phyloP scores from a whole-genome alignment of 1,140 invertebrate species.

The Drosophila busckii region DNA sequence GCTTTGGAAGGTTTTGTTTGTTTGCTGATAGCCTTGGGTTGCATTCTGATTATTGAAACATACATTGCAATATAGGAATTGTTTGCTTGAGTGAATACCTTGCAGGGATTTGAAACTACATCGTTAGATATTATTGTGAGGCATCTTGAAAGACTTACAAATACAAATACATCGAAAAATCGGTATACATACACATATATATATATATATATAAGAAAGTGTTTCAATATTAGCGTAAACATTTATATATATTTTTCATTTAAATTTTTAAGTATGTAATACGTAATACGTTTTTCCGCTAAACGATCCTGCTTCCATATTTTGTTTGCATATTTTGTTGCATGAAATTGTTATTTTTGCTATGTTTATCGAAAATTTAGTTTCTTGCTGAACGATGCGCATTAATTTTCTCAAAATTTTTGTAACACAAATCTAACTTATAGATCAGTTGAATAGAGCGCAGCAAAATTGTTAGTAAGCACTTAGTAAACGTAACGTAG shows the following conservation, averaged over 20 bases:
- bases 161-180: constrained; percentile 52
- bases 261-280: constrained; percentile 7
- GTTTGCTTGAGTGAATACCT: constrained; percentile 49
- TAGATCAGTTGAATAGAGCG: constrained; percentile 50
- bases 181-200: constrained; percentile 19
- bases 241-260: constrained; percentile 33
- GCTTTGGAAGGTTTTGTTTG: constrained; percentile 68
- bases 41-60: constrained; percentile 23
- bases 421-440: constrained; percentile 37
- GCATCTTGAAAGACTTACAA: constrained; percentile 60
- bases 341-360: constrained; percentile 37
- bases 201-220: constrained; percentile 49
- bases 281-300: constrained; percentile 47
- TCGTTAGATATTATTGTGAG: constrained; percentile 31
- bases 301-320: constrained; percentile 78
- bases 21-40: constrained; percentile 71
- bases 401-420: constrained; percentile 66
- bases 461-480: constrained; percentile 37
- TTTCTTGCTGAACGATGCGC: constrained; percentile 48
- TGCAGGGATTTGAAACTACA: constrained; percentile 33
- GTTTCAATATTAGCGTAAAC: constrained; percentile 36
- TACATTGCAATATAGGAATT: constrained; percentile 1
- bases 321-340: constrained; percentile 54
- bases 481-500: constrained; percentile 14
- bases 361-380: neutral